These are phyloP conservation scores for Origma solitaria DNA, from an alignment of 2,113 vertebrate genomes.

Conservation along the genomic window DNA sequence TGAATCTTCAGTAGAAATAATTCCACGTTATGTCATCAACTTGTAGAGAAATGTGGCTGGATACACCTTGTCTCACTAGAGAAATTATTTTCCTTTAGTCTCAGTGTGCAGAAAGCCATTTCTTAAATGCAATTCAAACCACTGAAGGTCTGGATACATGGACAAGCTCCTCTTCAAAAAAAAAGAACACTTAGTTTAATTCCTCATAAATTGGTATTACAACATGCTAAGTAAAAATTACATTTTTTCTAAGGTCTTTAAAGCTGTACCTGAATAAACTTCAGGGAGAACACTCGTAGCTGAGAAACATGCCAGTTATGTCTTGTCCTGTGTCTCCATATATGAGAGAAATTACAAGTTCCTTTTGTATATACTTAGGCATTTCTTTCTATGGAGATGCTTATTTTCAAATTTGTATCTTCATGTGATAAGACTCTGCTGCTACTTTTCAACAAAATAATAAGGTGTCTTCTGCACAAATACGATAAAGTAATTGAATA, in stretches of 20 bases:
- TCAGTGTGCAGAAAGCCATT: not conserved
- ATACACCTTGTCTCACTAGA: not conserved
- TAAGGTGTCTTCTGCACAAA: not conserved
- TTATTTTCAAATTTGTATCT: not conserved
- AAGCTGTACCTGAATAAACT: not conserved
- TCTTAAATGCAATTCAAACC: not conserved
- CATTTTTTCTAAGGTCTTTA: not conserved
- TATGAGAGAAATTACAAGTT: not conserved
- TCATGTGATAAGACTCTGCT: not conserved
- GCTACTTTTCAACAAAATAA: not conserved
- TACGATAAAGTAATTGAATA: not conserved
- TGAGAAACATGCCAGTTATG: not conserved
- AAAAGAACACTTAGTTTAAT: not conserved
- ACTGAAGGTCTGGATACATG: not conserved
- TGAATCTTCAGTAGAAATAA: not conserved
- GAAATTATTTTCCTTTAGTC: not conserved
- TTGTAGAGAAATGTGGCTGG: not conserved
- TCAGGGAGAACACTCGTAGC: not conserved
- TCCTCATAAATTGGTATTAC: not conserved
- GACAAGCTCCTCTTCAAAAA: not conserved
- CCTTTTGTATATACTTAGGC: not conserved
- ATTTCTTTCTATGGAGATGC: not conserved
- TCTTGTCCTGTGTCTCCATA: not conserved
- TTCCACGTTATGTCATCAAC: fast-evolving
- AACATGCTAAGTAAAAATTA: not conserved